Evolutionary conservation across 2,797 vertebrate species (phyloP).

Genomic region (Acanthurus lineatus): DNA sequence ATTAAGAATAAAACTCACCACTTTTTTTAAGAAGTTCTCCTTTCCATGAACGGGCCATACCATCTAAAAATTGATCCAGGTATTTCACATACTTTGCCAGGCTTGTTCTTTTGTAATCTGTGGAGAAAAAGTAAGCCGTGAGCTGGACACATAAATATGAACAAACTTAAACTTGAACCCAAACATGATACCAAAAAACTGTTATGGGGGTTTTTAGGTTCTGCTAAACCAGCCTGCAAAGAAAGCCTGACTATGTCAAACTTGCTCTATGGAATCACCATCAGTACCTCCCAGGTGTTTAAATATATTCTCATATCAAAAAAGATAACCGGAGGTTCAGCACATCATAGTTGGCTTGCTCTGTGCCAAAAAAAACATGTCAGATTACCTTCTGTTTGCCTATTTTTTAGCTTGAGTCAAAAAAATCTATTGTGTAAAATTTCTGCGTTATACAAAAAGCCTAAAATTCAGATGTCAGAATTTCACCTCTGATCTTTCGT

Average conservation of each 20-base stretch:
- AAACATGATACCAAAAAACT: too few relatives aligned
- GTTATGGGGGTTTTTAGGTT: too few relatives aligned
- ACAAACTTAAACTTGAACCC: not conserved
- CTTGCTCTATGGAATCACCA: too few relatives aligned
- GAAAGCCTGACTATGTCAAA: too few relatives aligned
- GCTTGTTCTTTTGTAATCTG: conserved; percentile 95
- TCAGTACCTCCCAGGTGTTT: not conserved
- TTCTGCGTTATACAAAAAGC: not conserved
- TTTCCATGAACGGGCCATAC: conserved; percentile 86
- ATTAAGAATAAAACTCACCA: conserved; percentile 80
- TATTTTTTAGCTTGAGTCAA: not conserved
- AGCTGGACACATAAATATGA: not conserved
- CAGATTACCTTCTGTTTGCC: not conserved
- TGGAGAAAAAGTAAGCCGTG: conserved; percentile 3
- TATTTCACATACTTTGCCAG: conserved; percentile 90
- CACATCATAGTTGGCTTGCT: not conserved
- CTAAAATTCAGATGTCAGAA: not conserved
- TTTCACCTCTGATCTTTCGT: conserved; percentile 87
- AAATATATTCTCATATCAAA: not conserved
- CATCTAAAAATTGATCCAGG: conserved; percentile 93
- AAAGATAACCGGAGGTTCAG: not conserved
- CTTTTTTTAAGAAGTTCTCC: conserved; percentile 90
- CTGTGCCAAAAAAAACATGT: not conserved
- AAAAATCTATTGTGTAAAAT: not conserved
- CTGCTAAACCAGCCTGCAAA: too few relatives aligned